Conservation (phyloP, 1,140 invertebrate species). For the Oedothorax gibbosus region DNA sequence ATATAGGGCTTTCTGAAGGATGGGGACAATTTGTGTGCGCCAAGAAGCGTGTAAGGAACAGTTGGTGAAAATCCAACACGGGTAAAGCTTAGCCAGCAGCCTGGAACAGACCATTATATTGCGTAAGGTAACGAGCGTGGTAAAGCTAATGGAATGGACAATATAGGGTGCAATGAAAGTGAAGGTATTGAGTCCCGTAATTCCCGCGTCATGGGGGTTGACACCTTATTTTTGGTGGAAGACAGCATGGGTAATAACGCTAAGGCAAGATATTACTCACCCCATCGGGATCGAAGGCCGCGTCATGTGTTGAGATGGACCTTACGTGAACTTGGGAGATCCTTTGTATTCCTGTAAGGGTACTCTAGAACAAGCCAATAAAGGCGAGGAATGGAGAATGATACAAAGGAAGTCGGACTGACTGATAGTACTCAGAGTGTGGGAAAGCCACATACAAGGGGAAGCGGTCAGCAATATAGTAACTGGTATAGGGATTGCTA, state of each 20-base stretch:
- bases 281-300: too few relatives aligned
- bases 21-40: constrained; percentile 35
- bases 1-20: constrained; percentile 35
- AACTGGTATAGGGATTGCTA: too few relatives aligned
- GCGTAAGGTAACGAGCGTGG: constrained; percentile 24
- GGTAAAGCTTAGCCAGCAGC: constrained; percentile 13
- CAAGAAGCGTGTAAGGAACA: background rate
- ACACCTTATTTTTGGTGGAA: too few relatives aligned
- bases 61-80: constrained; percentile 22
- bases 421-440: constrained; percentile 40
- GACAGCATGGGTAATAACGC: too few relatives aligned
- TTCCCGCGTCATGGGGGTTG: background rate
- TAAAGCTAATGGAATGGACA: constrained; percentile 42
- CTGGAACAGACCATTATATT: constrained; percentile 25
- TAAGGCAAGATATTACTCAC: too few relatives aligned
- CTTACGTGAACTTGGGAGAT: too few relatives aligned
- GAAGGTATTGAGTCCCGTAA: constrained; percentile 11
- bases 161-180: constrained; percentile 19
- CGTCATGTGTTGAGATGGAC: too few relatives aligned
- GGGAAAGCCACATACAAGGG: constrained; percentile 34
- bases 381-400: constrained; percentile 16
- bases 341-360: too few relatives aligned
- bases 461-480: too few relatives aligned
- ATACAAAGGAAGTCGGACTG: constrained; percentile 37
- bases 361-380: too few relatives aligned